Base-by-base conservation (phyloP, 2,113 vertebrate genomes). In the Pluvialis apricaria region DNA sequence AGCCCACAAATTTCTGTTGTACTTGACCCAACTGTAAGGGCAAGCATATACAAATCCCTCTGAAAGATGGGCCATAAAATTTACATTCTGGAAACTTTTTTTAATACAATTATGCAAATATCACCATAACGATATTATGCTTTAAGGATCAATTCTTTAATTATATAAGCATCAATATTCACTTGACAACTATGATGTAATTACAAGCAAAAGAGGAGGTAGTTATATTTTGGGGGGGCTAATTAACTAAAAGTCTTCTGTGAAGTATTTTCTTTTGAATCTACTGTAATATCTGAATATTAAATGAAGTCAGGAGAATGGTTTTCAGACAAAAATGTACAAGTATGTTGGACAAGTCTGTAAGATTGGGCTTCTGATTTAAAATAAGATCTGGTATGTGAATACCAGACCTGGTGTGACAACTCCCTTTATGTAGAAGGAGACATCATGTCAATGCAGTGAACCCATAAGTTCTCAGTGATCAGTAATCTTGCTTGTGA, bases 11-110 rank as follows among this genome's bases (percentile, higher is more conserved):
- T 91, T 94, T 87, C 66, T 77, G 32, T 72, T 85, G 86, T 86
- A 73, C 89, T 94, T 94, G 82, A 86, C 57, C 47, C 60, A 89
- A 77, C 62, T 58, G 22, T 91, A 92, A 94, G 81, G 73, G 49
- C 64, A 92, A 90, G 47, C 12, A 47, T 62, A 93, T 28, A 88
- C 79, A 88, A 94, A 93, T 86, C 55, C 73, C 44, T 90, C 47
- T 61, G 90, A 90, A 95, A 73, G 38, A 93, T 3, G 9, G 3
- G 6, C 38, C 79, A 75, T 86, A 86, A 96, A 88, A 90, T 90
- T 92, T 94, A 92, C 88, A 93, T 66, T 93, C 95, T 91, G 87
- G 92, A 92, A 92, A 93, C 52, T 40, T 85, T 70, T 84, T 88
- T 47, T 7, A 77, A 93, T 75, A 81, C 15, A 83, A 81, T 83